Evolutionary conservation across 2,113 vertebrate genomes (phyloP), one percentile per base, ranked within the genome.

Genomic region (Pandion haliaetus): DNA sequence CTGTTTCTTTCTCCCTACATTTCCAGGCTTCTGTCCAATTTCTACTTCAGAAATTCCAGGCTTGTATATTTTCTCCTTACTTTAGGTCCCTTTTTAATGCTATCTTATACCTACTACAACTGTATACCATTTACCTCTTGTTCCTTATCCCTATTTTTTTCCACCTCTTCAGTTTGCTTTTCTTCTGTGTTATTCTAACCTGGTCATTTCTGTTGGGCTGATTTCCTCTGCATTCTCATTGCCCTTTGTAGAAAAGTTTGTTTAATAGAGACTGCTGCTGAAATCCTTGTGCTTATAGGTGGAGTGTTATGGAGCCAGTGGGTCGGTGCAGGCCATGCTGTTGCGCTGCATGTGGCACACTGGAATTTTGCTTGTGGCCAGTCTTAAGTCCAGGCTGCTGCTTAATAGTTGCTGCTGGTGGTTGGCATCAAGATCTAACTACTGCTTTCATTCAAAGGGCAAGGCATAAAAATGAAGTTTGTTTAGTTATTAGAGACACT

Each of bases 1-100:
- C 69, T 96, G 31, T 93, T 94, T 86, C 63, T 65, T 66, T 88
- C 70, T 93, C 65, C 74, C 40, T 86, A 6, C 21, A 0, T 92
- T 92, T 95, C 65, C 91, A 97, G 91, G 92, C 62, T 91, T 96
- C 84, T 96, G 92, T 95, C 94, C 96, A 90, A 70, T 96, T 82
- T 95, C 97, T 93, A 49, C 97, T 94, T 89, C 95, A 97, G 96
- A 97, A 95, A 97, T 96, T 90, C 72, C 87, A 96, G 94, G 93
- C 88, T 93, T 97, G 69, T 91, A 69, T 95, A 88, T 96, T 95
- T 95, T 95, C 88, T 97, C 81, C 71, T 96, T 96, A 70, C 44
- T 86, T 84, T 94, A 91, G 86, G 82, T 86, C 83, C 93, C 86
- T 91, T 93, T 95, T 76, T 85, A 63, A 72, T 69, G 72, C 91